phyloP scores from a whole-genome alignment of 2,797 vertebrate genomes.

The Chlorospingus flavigularis region DNA sequence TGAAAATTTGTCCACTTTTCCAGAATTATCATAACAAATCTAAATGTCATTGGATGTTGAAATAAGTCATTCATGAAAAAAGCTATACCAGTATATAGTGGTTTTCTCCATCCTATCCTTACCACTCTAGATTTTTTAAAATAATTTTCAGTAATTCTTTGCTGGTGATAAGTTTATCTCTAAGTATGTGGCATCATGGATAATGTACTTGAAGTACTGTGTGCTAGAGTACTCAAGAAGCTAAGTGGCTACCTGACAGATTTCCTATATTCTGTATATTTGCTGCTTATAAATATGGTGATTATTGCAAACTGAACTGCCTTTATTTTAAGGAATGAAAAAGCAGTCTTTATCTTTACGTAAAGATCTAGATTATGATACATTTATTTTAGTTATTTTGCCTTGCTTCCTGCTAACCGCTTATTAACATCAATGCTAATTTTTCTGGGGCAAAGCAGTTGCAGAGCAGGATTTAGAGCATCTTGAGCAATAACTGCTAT shows the following conservation, averaged over 20 bases:
- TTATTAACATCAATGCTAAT: neutral
- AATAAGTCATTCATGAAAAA: neutral
- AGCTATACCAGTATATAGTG: neutral
- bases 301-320: neutral
- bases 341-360: neutral
- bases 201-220: neutral
- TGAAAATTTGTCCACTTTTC: neutral
- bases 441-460: neutral
- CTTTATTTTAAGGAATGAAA: neutral
- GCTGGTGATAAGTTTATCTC: neutral
- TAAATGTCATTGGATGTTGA: neutral
- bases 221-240: neutral
- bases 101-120: neutral
- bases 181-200: neutral
- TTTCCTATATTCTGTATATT: neutral
- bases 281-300: neutral
- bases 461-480: neutral
- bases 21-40: neutral
- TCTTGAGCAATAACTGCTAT: neutral
- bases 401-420: neutral
- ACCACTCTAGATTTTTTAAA: neutral
- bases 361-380: neutral
- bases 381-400: neutral
- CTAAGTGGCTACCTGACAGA: neutral
- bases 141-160: neutral